Base-by-base conservation (phyloP, 30 jellyfish, hydroid and myxozoan species). In the Chrysaora quinquecirrha region DNA sequence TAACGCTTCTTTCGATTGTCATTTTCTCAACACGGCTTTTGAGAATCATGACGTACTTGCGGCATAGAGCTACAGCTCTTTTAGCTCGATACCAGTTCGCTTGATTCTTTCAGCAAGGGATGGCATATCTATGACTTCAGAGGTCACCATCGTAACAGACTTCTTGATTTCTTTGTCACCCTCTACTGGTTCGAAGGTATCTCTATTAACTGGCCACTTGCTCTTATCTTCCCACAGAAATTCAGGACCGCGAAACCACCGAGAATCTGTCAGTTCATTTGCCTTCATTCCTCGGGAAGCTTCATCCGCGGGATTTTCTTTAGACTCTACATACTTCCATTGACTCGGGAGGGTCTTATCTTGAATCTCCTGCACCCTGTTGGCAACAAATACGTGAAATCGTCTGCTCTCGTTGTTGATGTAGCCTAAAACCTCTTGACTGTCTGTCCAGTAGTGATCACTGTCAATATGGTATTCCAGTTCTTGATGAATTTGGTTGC, bases 161-260 rank as follows among this genome's bases (percentile, higher is more conserved):
- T 52, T 52, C 68, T 52, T 52, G 68, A 52, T 52, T 52, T 52
- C 68, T 52, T 52, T 52, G 68, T 52, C 68, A 52, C 19, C 68
- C 68, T 52, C 68, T 52, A 52, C 68, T 12, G 19, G 27, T 52
- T 52, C 29, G 68, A 52, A 52, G 68, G 68, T 3, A 52, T 52
- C 68, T 52, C 68, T 52, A 19, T 19, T 52, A 52, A 25, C 68
- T 52, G 68, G 68, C 25, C 68, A 52, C 68, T 52, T 52, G 68
- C 68, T 52, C 68, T 52, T 19, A 52, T 52, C 68, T 52, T 64
- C 76, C 86, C 84, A 61, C 34, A 77, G 84, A 68, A 61, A 77
- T 30, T 30, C 47, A 0, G 89, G 86, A 23, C 89, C 89, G 0
- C 24, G 2, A 43, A n/a, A 38, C 89, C 89, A 78, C 20, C 82